phyloP scores from a whole-genome alignment of 2,888 invertebrate species.

The Cheilosia impressa region DNA sequence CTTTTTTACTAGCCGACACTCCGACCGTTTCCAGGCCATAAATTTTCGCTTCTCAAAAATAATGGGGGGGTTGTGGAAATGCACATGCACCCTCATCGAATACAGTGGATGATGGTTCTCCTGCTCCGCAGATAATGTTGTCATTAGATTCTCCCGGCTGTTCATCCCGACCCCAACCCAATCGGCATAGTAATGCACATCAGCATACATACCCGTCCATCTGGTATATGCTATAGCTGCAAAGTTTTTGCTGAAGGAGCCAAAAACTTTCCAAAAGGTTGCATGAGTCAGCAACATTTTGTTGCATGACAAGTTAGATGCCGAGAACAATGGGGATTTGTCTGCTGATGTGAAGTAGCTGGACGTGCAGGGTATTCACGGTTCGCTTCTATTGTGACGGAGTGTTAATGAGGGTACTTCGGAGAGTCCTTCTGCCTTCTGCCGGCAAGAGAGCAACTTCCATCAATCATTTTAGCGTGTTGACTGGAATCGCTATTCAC shows the following conservation, averaged over 20 bases:
- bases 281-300: conserved; percentile 72
- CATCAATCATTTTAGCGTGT: conserved; percentile 70
- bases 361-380: conserved; percentile 1
- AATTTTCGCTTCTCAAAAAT: conserved; percentile 40
- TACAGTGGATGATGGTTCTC: conserved; percentile 24
- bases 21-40: conserved; percentile 57
- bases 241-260: conserved; percentile 43
- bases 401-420: conserved; percentile 50
- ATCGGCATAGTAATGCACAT: conserved; percentile 33
- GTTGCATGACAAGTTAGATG: conserved; percentile 70
- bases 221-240: conserved; percentile 19
- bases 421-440: conserved; percentile 45
- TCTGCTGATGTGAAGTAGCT: not conserved
- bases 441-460: conserved; percentile 31
- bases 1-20: conserved; percentile 44
- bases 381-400: conserved; percentile 36
- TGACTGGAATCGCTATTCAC: conserved; percentile 66
- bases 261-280: conserved; percentile 56
- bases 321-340: conserved; percentile 59
- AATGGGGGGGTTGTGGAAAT: not conserved
- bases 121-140: conserved; percentile 65
- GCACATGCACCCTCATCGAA: conserved; percentile 43
- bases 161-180: conserved; percentile 21
- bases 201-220: conserved; percentile 1
- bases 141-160: conserved; percentile 65